These are phyloP conservation scores for Caracal caracal DNA, from an alignment of 2,113 vertebrate genomes.

Conservation along the genomic window DNA sequence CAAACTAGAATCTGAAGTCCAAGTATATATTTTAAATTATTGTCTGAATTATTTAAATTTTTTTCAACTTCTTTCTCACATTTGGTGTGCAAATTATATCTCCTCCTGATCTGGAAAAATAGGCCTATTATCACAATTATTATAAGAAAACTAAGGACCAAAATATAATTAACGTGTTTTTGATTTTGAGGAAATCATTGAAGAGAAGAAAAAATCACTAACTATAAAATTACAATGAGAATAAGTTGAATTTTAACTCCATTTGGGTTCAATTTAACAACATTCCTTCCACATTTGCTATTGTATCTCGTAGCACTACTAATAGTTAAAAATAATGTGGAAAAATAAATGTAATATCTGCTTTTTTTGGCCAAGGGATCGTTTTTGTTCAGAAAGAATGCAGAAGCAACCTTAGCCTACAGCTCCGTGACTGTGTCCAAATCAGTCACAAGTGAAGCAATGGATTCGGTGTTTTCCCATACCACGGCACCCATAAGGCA, in stretches of 20 bases:
- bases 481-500: neutral
- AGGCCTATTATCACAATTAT: neutral
- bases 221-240: neutral
- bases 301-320: neutral
- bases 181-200: neutral
- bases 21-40: neutral
- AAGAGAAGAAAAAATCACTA: neutral
- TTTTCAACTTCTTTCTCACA: neutral
- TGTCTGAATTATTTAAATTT: neutral
- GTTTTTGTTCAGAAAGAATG: neutral
- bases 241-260: neutral
- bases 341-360: neutral
- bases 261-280: neutral
- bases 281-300: neutral
- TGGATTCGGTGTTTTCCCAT: neutral
- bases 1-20: neutral
- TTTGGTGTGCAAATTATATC: neutral
- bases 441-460: neutral
- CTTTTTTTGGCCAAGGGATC: neutral
- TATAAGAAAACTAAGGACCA: neutral
- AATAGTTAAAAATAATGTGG: neutral
- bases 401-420: neutral
- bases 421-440: neutral
- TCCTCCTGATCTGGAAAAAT: neutral
- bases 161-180: neutral